Evolutionary conservation across 1,140 invertebrate species (phyloP).

Genomic region (Drosophila subpulchrella): DNA sequence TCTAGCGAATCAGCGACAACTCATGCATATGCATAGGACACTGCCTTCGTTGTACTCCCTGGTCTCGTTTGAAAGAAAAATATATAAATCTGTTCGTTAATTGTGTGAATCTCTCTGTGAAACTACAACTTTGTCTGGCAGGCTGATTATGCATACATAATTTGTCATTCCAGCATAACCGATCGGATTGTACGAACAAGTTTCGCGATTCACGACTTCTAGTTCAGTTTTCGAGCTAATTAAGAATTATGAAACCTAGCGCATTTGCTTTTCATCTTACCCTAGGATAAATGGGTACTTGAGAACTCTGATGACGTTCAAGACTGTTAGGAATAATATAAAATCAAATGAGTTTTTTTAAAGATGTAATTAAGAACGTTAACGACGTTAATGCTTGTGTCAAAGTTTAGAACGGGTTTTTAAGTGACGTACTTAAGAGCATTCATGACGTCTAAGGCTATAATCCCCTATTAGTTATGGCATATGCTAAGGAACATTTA

Average conservation of each 20-base stretch:
- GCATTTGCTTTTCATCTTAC: conserved; percentile 45
- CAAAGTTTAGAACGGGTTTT: background rate
- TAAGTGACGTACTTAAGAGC: background rate
- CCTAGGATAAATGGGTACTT: conserved; percentile 21
- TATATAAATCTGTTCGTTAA: conserved; percentile 55
- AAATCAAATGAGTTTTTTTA: too few relatives aligned
- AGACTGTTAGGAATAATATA: background rate
- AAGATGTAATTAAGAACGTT: background rate
- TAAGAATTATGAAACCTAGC: conserved; percentile 61
- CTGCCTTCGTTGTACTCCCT: conserved; percentile 9
- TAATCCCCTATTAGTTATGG: background rate
- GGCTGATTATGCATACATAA: conserved; percentile 57
- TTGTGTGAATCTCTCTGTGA: conserved; percentile 55
- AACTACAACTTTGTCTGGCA: conserved; percentile 43
- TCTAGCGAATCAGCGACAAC: conserved; percentile 9
- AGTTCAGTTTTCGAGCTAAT: conserved; percentile 55
- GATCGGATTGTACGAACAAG: conserved; percentile 42
- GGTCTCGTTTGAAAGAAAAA: conserved; percentile 33
- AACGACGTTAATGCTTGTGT: conserved; percentile 4
- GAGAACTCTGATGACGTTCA: background rate
- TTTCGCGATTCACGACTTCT: conserved; percentile 51
- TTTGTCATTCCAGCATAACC: conserved; percentile 55
- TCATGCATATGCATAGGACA: conserved; percentile 42
- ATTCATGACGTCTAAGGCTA: conserved; percentile 8
- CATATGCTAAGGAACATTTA: background rate